Evolutionary conservation across 2,888 invertebrate genomes (phyloP), one percentile per base, ranked within the genome.

Genomic region (Drosophila birchii): DNA sequence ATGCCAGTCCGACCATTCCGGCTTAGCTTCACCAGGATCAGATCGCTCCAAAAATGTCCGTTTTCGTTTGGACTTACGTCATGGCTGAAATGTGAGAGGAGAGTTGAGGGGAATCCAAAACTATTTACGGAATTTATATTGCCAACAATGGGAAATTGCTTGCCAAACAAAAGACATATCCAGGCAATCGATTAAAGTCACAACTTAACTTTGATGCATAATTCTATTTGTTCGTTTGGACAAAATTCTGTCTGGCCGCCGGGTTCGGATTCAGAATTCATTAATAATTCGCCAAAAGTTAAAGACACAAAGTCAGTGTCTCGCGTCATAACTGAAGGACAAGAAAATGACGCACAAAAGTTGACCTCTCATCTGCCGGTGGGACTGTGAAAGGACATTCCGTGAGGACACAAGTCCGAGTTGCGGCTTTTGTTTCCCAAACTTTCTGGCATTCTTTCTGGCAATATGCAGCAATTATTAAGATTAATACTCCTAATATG

Each of bases 401-500:
- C 68, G 34, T 9, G 3, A 23, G 51, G 36, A 53, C 51, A 16
- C 36, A 23, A 53, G 51, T 53, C 51, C 36, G 61, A 57, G 55
- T 70, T 70, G 41, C 49, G 70, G 72, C 49, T 54, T 76, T 79
- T 72, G 71, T 74, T 62, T 72, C 32, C 53, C 61, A 44, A 75
- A 77, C 55, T 79, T 78, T 49, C 43, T 29, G 56, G 71, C 79
- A 76, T 87, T 77, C 86, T 78, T 81, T 73, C 44, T 20, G 73
- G 71, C 80, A 78, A 83, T 79, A 68, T 66, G 64, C 62, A 66
- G 76, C 78, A 71, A 72, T 86, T 86, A 86, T 88, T 78, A 86
- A 88, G 89, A 86, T 89, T 88, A 86, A 88, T 86, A 73, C 54
- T 58, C 64, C 58, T 75, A 86, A 77, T 80, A 69, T 68, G 76